phyloP scores from a whole-genome alignment of 2,113 vertebrate species.

The Xiphophorus maculatus region DNA sequence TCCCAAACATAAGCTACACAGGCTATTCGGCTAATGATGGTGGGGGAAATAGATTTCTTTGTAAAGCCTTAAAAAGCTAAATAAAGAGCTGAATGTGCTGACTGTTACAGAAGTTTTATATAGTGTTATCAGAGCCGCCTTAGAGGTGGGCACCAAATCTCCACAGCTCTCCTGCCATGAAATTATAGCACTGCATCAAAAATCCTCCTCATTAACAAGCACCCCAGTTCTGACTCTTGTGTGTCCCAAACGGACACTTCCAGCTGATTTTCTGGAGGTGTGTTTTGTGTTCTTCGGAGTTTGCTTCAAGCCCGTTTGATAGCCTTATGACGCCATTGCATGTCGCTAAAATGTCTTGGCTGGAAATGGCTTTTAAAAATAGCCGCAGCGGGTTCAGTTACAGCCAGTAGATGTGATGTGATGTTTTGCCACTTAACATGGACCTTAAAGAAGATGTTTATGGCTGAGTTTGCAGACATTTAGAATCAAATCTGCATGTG shows the following conservation, averaged over 20 bases:
- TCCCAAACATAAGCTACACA: conserved; percentile 2
- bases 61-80: conserved; percentile 45
- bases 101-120: conserved; percentile 72
- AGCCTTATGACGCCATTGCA: conserved; percentile 64
- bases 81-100: conserved; percentile 71
- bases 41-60: background rate
- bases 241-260: conserved; percentile 20
- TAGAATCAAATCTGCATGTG: background rate
- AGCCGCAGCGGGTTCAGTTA: conserved; percentile 78
- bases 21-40: background rate
- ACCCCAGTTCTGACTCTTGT: background rate
- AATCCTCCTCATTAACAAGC: background rate
- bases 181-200: conserved; percentile 52
- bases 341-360: conserved; percentile 80
- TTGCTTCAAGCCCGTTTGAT: conserved; percentile 57
- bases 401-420: conserved; percentile 74
- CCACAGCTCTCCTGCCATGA: conserved; percentile 25
- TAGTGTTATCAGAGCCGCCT: conserved; percentile 70
- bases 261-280: conserved; percentile 29
- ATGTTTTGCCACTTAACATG: conserved; percentile 72
- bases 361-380: conserved; percentile 81
- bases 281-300: conserved; percentile 44
- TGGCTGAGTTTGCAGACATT: conserved; percentile 15
- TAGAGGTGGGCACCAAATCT: conserved; percentile 53
- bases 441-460: conserved; percentile 54